These are phyloP conservation scores for Strigops habroptila DNA, from an alignment of 2,113 vertebrate species.

Conservation along the genomic window DNA sequence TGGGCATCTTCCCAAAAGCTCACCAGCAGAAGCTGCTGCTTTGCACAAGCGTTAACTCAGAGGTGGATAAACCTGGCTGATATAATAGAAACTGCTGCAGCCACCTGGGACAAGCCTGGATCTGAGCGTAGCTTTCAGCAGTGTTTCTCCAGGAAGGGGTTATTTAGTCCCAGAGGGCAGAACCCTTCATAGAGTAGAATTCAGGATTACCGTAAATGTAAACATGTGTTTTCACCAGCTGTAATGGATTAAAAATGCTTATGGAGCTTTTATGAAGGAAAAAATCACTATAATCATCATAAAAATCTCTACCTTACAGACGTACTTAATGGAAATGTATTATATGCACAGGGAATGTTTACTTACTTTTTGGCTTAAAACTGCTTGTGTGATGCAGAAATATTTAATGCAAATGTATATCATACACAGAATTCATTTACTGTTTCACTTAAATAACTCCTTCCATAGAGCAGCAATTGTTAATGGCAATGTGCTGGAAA, in stretches of 20 bases:
- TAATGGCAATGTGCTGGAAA: neutral
- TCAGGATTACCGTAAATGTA: neutral
- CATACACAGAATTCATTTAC: neutral
- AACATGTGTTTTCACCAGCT: neutral
- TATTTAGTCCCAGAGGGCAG: neutral
- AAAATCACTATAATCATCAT: neutral
- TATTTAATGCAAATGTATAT: neutral
- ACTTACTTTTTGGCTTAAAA: neutral
- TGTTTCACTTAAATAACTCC: neutral
- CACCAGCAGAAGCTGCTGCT: neutral
- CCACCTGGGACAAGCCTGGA: neutral
- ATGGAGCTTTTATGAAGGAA: neutral
- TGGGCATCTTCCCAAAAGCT: neutral
- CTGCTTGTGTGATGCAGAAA: neutral
- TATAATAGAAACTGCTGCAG: neutral
- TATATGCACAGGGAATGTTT: neutral
- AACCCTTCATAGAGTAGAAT: neutral
- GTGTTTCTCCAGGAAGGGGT: neutral
- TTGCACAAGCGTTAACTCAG: neutral
- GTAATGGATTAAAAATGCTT: neutral
- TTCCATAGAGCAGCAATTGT: neutral
- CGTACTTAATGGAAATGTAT: neutral
- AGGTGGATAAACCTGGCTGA: neutral
- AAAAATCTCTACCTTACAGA: neutral
- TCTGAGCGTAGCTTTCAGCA: accelerated